These are phyloP conservation scores for Tholera decimalis DNA, from an alignment of 2,888 invertebrate species.

Conservation along the genomic window DNA sequence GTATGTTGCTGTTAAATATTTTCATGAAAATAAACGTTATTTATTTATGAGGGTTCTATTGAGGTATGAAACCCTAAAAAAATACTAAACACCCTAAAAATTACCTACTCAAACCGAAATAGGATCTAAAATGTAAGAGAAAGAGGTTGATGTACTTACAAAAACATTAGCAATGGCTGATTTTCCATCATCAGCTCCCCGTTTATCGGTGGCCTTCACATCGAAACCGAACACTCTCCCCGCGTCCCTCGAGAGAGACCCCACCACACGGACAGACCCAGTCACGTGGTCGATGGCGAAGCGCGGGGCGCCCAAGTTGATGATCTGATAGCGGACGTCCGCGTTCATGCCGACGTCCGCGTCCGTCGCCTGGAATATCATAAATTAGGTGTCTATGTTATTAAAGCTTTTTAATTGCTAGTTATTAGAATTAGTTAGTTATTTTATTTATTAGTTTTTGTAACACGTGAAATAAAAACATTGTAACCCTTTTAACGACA, in stretches of 20 bases:
- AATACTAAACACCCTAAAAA: no score
- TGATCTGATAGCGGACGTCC: slow-evolving; percentile 95
- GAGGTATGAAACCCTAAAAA: no score
- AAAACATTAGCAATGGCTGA: slow-evolving; percentile 97
- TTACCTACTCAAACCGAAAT: no score
- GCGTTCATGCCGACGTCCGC: slow-evolving; percentile 94
- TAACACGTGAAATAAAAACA: no score
- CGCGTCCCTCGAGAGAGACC: slow-evolving; percentile 93
- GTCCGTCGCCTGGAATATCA: slow-evolving; percentile 93
- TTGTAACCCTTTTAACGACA: no score
- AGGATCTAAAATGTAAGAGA: no score
- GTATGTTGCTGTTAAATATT: no score
- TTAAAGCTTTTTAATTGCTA: no score
- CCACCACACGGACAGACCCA: slow-evolving; percentile 94
- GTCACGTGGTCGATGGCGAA: slow-evolving; percentile 95
- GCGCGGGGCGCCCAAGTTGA: slow-evolving; percentile 94
- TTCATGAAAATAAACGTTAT: no score
- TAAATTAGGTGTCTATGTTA: slow-evolving; percentile 3
- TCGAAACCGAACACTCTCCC: slow-evolving; percentile 96
- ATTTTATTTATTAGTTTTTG: no score
- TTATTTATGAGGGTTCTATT: no score
- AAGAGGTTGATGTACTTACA: slow-evolving; percentile 87
- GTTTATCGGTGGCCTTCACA: slow-evolving; percentile 96
- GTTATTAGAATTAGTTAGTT: no score
- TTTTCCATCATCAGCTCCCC: slow-evolving; percentile 95